These are phyloP conservation scores for Pachypsylla venusta DNA, from an alignment of 1,140 invertebrate genomes.

Conservation along the genomic window DNA sequence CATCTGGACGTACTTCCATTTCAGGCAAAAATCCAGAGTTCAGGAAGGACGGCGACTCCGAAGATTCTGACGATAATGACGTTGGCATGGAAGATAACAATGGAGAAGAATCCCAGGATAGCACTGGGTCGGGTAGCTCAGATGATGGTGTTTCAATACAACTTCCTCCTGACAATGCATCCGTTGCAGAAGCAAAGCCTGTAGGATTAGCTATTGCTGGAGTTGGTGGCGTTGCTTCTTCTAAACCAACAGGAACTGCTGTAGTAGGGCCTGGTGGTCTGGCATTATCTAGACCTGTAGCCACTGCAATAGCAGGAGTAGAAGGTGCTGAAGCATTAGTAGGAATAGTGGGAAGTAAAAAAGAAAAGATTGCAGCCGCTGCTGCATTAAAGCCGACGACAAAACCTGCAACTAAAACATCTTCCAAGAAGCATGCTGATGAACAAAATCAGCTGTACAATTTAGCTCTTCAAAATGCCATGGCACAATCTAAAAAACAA, in stretches of 20 bases:
- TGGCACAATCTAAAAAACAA: neutral
- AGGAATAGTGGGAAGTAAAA: constrained; percentile 15
- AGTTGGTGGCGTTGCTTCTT: constrained; percentile 46
- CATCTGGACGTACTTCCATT: constrained; percentile 34
- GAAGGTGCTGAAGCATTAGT: constrained; percentile 22
- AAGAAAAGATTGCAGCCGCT: neutral
- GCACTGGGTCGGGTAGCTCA: constrained; percentile 16
- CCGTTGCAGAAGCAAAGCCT: constrained; percentile 52
- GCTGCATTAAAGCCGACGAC: neutral
- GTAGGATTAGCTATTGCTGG: constrained; percentile 40
- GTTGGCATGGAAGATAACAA: constrained; percentile 27
- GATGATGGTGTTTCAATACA: constrained; percentile 32
- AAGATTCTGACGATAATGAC: constrained; percentile 33
- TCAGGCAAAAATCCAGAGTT: constrained; percentile 31
- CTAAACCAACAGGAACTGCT: constrained; percentile 47
- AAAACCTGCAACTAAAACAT: neutral
- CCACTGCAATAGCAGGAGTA: constrained; percentile 51
- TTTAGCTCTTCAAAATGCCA: constrained; percentile 3
- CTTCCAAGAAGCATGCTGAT: neutral
- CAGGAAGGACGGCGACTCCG: constrained; percentile 21
- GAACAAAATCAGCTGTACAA: constrained; percentile 3
- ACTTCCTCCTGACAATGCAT: constrained; percentile 37
- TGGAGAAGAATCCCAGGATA: neutral
- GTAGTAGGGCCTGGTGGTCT: constrained; percentile 47
- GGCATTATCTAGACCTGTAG: constrained; percentile 47